Percentiles rank a stretch among this genome's conserved stretches.
phyloP scores from a whole-genome alignment of 2,113 vertebrate genomes.

The Centropristis striata region DNA sequence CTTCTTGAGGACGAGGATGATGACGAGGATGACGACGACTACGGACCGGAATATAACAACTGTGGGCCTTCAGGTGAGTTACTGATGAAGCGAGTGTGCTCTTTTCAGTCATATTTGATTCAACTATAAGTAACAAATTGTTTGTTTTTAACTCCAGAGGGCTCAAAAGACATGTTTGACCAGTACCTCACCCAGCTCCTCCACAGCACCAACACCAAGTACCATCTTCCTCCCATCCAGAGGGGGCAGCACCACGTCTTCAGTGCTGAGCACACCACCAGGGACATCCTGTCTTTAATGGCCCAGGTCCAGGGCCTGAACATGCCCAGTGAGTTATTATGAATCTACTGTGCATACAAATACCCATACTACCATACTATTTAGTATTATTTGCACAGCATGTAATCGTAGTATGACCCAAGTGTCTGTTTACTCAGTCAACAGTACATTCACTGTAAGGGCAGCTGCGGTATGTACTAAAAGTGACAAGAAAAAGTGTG shows the following conservation, averaged over 20 bases:
- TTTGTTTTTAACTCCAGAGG: conserved; percentile 65
- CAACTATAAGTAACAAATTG: not conserved
- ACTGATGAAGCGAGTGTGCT: not conserved
- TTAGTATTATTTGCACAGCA: too few relatives aligned
- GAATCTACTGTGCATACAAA: not conserved
- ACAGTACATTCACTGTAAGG: too few relatives aligned
- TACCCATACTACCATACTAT: too few relatives aligned
- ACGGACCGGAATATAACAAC: conserved; percentile 84
- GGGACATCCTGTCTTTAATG: conserved; percentile 96
- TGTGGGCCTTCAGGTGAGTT: conserved; percentile 82
- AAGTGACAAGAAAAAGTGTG: too few relatives aligned
- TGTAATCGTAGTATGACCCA: too few relatives aligned
- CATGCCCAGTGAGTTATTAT: conserved; percentile 88
- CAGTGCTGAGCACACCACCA: conserved; percentile 93
- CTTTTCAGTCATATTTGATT: not conserved
- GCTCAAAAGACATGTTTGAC: conserved; percentile 90
- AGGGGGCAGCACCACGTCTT: conserved; percentile 88
- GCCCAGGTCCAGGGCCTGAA: conserved; percentile 93
- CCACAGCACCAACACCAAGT: conserved; percentile 89
- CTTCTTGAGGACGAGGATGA: conserved; percentile 87
- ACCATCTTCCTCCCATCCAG: conserved; percentile 91
- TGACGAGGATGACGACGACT: conserved; percentile 78
- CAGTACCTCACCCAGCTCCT: conserved; percentile 93
- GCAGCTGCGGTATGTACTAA: too few relatives aligned
- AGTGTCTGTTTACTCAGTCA: too few relatives aligned